Evolutionary conservation across 2,888 invertebrate genomes (phyloP), one percentile per base, ranked within the genome.

Genomic region (Corbicula japonica): DNA sequence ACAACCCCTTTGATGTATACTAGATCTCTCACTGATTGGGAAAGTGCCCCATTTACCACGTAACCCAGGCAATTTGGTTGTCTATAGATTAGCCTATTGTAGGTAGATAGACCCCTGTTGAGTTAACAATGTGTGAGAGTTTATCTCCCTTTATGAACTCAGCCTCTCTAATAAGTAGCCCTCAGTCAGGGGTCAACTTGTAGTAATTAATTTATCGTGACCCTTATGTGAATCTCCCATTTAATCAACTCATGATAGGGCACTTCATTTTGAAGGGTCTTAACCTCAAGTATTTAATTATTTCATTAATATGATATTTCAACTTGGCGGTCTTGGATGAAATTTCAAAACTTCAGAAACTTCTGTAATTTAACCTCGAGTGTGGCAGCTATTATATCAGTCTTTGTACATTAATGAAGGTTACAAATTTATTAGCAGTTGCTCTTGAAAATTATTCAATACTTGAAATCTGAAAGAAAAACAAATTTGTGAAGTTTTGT

Each of bases 221-320:
- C 76, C 76, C 66, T 52, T 70, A 38, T 28, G 52, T 52, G 34
- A 44, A 35, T 38, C 52, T 44, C 48, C 63, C 32, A 28, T 69
- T 73, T 80, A 73, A 80, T 80, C 76, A 80, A 34, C 44, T 35
- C 60, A 76, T 80, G 65, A 80, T 80, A 68, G 32, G 44, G 35
- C 65, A 48, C 73, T 73, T 76, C 52, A 63, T 50, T 38, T 61
- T 72, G 62, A 63, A 61, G 56, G 70, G 74, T 60, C 50, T 26
- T 60, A 56, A 70, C 70, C 79, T 62, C 28, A 15, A 44, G 60
- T 35, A 71, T 76, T 73, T 66, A 72, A 76, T 80, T 76, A 73
- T 69, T 73, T 52, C 69, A 73, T 78, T 78, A 78, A 63, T 69
- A 54, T 73, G 62, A 78, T 73, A 62, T 69, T 46, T 63, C 28